Evolutionary conservation across 2,113 vertebrate species (phyloP).

Genomic region (Caranx ignobilis): DNA sequence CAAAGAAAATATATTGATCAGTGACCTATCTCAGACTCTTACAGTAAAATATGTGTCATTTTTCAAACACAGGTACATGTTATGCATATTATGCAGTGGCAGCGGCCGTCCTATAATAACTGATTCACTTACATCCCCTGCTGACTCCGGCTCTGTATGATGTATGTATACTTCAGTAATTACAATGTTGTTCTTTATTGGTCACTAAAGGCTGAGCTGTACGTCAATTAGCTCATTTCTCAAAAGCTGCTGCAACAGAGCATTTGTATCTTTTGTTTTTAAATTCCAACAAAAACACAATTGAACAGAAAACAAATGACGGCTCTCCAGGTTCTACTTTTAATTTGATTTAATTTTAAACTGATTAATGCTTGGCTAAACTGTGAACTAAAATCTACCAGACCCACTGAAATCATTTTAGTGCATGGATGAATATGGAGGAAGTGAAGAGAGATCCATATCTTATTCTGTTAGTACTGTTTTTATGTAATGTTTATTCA

Average conservation of each 20-base stretch:
- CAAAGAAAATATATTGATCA: neutral
- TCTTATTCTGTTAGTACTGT: neutral
- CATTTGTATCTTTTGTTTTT: neutral
- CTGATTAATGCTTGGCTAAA: neutral
- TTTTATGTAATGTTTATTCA: neutral
- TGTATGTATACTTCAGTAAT: neutral
- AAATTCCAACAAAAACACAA: neutral
- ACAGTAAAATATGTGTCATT: no score
- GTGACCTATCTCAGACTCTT: neutral
- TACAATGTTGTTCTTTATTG: conserved; percentile 3
- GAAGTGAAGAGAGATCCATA: conserved; percentile 11
- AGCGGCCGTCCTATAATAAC: neutral
- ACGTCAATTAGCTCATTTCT: conserved; percentile 21
- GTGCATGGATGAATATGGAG: conserved; percentile 20
- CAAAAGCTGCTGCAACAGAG: neutral
- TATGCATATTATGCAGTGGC: neutral
- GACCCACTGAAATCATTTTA: conserved; percentile 22
- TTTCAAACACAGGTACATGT: no score
- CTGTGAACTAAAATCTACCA: conserved; percentile 23
- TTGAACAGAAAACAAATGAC: conserved; percentile 1
- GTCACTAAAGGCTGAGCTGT: neutral
- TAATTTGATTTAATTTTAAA: neutral
- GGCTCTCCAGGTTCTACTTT: neutral
- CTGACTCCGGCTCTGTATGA: conserved; percentile 15
- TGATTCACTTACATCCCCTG: neutral